Percentiles rank a stretch among this genome's conserved stretches.
These are phyloP conservation scores for Plemyria rubiginata DNA, from an alignment of 2,888 invertebrate genomes.

Conservation along the genomic window DNA sequence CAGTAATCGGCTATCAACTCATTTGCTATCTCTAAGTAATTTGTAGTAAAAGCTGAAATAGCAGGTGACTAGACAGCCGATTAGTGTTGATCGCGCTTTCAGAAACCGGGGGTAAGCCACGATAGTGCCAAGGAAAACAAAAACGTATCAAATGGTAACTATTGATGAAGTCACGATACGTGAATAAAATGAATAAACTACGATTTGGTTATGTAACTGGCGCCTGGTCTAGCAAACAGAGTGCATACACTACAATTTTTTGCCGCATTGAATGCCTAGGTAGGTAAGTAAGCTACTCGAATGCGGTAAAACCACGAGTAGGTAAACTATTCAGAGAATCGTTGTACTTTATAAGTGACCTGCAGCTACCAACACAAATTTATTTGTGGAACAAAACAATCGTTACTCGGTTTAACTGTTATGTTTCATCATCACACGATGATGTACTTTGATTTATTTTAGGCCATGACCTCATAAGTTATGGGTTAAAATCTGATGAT, in stretches of 20 bases:
- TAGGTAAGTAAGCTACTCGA: slow-evolving; percentile 1
- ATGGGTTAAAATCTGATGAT: no score
- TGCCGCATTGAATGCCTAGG: slow-evolving; percentile 17
- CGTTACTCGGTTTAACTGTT: neutral
- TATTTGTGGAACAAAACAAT: neutral
- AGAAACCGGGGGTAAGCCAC: no score
- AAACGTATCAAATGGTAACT: neutral
- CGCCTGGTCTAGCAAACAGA: slow-evolving; percentile 16
- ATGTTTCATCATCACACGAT: neutral
- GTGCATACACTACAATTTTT: slow-evolving; percentile 21
- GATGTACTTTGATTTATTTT: neutral
- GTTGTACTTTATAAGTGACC: neutral
- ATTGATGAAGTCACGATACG: slow-evolving; percentile 19
- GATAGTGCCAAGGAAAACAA: slow-evolving; percentile 9
- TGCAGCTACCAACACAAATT: neutral
- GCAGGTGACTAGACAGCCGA: no score
- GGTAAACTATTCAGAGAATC: slow-evolving; percentile 19
- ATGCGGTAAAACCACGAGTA: slow-evolving; percentile 17
- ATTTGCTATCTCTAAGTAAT: no score
- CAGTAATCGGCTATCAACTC: no score
- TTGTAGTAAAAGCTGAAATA: no score
- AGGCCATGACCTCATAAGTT: neutral
- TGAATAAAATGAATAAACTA: slow-evolving; percentile 8
- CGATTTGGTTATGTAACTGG: slow-evolving; percentile 12
- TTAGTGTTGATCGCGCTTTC: no score